Evolutionary conservation across 2,113 vertebrate species (phyloP).

Genomic region (Pithys albifrons): DNA sequence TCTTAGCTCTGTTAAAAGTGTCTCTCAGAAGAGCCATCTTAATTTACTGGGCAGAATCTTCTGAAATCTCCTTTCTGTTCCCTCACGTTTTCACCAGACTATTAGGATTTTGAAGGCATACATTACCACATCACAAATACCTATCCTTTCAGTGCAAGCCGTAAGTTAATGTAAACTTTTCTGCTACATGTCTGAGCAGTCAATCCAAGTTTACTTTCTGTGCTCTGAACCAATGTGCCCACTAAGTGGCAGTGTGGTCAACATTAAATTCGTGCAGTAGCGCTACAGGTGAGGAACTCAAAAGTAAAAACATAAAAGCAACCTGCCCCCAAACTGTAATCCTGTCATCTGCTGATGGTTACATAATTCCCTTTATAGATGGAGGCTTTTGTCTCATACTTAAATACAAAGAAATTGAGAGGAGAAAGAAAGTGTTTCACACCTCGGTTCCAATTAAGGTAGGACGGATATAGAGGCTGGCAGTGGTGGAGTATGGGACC

Average conservation of each 20-base stretch:
- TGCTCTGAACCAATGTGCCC: neutral
- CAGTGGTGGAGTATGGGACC: constrained; percentile 81
- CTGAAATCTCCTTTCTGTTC: neutral
- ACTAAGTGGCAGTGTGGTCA: constrained; percentile 53
- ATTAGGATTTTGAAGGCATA: neutral
- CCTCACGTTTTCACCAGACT: rapidly evolving
- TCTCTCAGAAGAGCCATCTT: neutral
- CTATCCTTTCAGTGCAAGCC: neutral
- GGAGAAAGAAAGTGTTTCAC: neutral
- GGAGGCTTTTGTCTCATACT: neutral
- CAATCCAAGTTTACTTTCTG: neutral
- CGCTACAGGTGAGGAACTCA: neutral
- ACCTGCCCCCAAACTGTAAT: too few relatives aligned
- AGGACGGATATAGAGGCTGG: constrained; percentile 90
- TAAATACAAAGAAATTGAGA: neutral
- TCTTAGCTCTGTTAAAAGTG: neutral
- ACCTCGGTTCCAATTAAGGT: constrained; percentile 87
- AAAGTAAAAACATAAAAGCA: rapidly evolving
- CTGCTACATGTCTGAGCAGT: rapidly evolving
- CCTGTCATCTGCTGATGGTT: neutral
- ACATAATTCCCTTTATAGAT: neutral
- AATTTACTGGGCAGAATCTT: neutral
- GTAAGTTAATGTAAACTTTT: neutral
- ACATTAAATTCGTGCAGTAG: neutral
- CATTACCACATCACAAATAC: neutral